phyloP scores from a whole-genome alignment of 2,888 invertebrate genomes.

The Sarcophaga variegata region DNA sequence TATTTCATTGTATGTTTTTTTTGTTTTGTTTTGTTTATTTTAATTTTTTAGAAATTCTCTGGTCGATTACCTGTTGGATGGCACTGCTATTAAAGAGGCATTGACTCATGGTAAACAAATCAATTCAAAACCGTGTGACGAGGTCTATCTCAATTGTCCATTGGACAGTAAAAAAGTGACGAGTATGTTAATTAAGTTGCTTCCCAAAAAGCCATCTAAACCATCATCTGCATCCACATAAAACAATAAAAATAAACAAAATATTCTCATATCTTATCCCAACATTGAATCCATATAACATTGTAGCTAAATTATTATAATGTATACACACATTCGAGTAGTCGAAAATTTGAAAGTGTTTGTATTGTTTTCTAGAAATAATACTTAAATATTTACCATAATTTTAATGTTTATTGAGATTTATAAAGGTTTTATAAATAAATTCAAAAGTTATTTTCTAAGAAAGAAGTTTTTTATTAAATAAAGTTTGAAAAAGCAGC shows the following conservation, averaged over 20 bases:
- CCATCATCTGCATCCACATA: background rate
- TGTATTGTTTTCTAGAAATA: too few species aligned
- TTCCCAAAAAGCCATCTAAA: constrained; percentile 82
- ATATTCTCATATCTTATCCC: background rate
- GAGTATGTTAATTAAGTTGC: constrained; percentile 86
- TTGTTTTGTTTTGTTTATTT: constrained; percentile 65
- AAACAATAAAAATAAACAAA: background rate
- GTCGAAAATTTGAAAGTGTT: too few species aligned
- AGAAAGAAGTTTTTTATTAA: too few species aligned
- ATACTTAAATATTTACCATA: too few species aligned
- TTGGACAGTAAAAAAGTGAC: constrained; percentile 86
- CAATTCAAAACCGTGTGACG: constrained; percentile 83
- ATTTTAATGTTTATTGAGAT: too few species aligned
- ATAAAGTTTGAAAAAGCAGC: too few species aligned
- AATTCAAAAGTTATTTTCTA: too few species aligned
- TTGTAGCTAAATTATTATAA: too few species aligned
- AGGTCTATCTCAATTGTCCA: constrained; percentile 86
- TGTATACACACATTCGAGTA: too few species aligned
- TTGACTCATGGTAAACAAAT: constrained; percentile 84
- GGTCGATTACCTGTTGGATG: constrained; percentile 87
- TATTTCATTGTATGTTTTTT: background rate
- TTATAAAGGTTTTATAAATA: too few species aligned
- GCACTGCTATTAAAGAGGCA: constrained; percentile 88
- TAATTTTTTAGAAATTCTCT: constrained; percentile 85
- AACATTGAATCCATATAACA: too few species aligned